A percentile compares a stretch with the other conserved stretches of the same genome.
These are phyloP conservation scores for Dicycla oo DNA, from an alignment of 2,888 invertebrate species.

Conservation along the genomic window DNA sequence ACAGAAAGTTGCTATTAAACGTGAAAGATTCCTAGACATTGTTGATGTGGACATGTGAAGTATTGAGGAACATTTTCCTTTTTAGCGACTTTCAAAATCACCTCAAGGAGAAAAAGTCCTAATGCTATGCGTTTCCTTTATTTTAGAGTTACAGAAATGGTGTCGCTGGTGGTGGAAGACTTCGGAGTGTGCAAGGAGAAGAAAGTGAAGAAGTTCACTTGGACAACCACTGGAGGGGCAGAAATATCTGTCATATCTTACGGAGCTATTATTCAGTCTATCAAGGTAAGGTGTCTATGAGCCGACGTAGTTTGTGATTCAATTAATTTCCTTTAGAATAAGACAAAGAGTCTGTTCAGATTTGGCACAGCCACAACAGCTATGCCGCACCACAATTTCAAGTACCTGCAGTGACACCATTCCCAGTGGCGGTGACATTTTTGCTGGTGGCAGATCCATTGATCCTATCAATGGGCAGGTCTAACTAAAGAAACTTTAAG, in stretches of 20 bases:
- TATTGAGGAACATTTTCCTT: too few relatives aligned
- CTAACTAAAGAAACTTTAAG: too few relatives aligned
- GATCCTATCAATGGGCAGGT: too few relatives aligned
- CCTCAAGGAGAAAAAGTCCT: not conserved
- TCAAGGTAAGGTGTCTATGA: slow-evolving; percentile 83
- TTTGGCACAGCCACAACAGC: not conserved
- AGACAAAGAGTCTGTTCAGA: not conserved
- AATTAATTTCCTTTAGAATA: not conserved
- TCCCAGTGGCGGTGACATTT: too few relatives aligned
- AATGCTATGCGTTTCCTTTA: not conserved
- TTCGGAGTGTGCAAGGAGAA: slow-evolving; percentile 75
- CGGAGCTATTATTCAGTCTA: slow-evolving; percentile 95
- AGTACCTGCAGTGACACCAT: not conserved
- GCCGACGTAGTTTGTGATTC: not conserved
- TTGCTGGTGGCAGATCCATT: too few relatives aligned
- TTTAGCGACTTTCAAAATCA: not conserved
- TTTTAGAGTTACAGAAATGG: slow-evolving; percentile 72
- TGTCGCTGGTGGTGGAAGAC: slow-evolving; percentile 74
- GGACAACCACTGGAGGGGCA: slow-evolving; percentile 91
- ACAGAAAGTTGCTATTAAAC: not conserved
- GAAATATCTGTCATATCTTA: slow-evolving; percentile 93
- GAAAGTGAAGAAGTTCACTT: slow-evolving; percentile 91
- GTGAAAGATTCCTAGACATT: not conserved
- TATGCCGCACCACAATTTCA: too few relatives aligned
- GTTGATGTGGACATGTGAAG: too few relatives aligned